phyloP scores from a whole-genome alignment of 1,140 invertebrate genomes.

The Lepeophtheirus salmonis region DNA sequence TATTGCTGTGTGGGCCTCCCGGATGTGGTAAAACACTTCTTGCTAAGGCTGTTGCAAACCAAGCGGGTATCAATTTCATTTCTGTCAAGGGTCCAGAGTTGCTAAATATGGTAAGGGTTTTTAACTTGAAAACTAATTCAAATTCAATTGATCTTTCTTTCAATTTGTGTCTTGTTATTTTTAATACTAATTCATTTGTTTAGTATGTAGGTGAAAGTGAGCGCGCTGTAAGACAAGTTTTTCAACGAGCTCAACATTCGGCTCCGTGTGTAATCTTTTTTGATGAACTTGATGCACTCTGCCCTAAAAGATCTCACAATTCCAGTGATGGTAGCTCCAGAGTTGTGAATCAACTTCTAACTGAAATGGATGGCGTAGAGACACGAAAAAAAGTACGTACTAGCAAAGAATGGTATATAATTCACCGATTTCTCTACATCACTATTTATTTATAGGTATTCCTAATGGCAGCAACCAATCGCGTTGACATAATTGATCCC shows the following conservation, averaged over 20 bases:
- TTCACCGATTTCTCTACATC: too few species aligned
- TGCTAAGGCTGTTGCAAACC: conserved; percentile 85
- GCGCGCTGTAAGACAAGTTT: conserved; percentile 78
- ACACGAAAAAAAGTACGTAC: conserved; percentile 43
- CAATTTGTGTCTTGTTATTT: conserved; percentile 1
- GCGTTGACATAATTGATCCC: conserved; percentile 79
- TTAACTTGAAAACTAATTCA: too few species aligned
- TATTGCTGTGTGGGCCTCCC: conserved; percentile 83
- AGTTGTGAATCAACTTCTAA: conserved; percentile 89
- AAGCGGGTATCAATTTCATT: conserved; percentile 89
- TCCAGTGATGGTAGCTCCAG: conserved; percentile 31
- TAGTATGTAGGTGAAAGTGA: conserved; percentile 99
- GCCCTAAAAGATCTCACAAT: conserved; percentile 59
- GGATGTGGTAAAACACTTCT: conserved; percentile 73
- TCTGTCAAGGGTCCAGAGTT: conserved; percentile 92
- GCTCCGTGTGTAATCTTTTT: conserved; percentile 98
- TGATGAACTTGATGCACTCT: conserved; percentile 93
- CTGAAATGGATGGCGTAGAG: conserved; percentile 96
- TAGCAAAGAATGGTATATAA: too few species aligned
- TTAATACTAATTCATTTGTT: conserved; percentile 38
- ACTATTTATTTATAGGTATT: conserved; percentile 4
- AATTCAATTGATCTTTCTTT: conserved; percentile 18
- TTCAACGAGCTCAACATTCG: conserved; percentile 78
- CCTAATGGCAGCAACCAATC: conserved; percentile 72
- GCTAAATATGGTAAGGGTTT: conserved; percentile 59